Conservation (phyloP, 2,113 vertebrate species). For the Hippotragus niger region DNA sequence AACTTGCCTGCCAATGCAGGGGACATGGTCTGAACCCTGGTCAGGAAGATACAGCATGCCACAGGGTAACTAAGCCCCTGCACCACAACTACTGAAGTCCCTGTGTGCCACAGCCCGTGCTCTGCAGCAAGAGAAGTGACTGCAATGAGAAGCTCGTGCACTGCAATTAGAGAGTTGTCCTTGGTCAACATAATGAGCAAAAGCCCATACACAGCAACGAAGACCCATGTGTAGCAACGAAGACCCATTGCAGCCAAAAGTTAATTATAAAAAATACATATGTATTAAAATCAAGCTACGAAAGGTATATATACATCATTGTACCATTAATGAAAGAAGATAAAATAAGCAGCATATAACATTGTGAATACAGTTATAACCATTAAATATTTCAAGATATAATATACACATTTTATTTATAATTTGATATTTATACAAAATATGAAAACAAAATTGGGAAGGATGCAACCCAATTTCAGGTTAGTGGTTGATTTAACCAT, state of each 20-base stretch:
- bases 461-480: not conserved
- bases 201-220: not conserved
- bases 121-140: rapidly evolving
- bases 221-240: rapidly evolving
- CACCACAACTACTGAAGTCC: not conserved
- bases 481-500: not conserved
- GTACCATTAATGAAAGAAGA: not conserved
- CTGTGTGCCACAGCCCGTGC: rapidly evolving
- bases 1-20: not conserved
- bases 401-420: not conserved
- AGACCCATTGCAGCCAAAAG: not conserved
- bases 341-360: not conserved
- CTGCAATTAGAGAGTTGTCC: not conserved
- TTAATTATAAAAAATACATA: not conserved
- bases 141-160: not conserved
- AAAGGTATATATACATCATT: not conserved
- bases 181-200: rapidly evolving
- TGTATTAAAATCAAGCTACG: not conserved
- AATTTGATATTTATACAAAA: not conserved
- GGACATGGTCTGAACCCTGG: not conserved
- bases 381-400: not conserved
- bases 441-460: not conserved
- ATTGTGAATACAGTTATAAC: not conserved
- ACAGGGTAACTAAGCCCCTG: not conserved
- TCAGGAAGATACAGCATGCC: not conserved